Percentiles rank a stretch among this genome's conserved stretches.
phyloP scores from a whole-genome alignment of 1,140 invertebrate genomes.

The Listronotus bonariensis region DNA sequence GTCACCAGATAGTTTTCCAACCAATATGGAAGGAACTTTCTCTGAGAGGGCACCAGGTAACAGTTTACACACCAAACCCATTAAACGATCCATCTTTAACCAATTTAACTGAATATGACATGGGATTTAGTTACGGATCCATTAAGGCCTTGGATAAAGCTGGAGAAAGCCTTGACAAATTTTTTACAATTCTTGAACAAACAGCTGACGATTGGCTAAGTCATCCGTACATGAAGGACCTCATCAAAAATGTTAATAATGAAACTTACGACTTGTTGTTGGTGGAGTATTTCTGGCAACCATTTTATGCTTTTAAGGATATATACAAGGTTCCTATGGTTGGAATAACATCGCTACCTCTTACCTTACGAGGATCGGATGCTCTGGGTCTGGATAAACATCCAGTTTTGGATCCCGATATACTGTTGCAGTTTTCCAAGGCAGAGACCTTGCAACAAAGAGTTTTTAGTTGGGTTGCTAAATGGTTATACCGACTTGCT shows the following conservation, averaged over 20 bases:
- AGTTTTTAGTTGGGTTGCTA: slow-evolving; percentile 19
- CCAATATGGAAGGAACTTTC: slow-evolving; percentile 51
- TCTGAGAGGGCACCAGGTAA: slow-evolving; percentile 43
- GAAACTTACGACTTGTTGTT: slow-evolving; percentile 33
- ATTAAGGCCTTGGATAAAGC: slow-evolving; percentile 8
- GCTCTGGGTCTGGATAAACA: slow-evolving; percentile 35
- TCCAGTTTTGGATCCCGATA: slow-evolving; percentile 36
- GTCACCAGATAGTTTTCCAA: slow-evolving; percentile 57
- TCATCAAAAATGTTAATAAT: slow-evolving; percentile 32
- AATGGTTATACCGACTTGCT: slow-evolving; percentile 1
- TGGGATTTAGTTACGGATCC: slow-evolving; percentile 25
- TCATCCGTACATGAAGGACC: slow-evolving; percentile 26
- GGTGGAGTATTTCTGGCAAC: slow-evolving; percentile 30
- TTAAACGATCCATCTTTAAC: slow-evolving; percentile 37
- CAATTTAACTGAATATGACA: slow-evolving; percentile 44
- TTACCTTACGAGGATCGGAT: slow-evolving; percentile 3
- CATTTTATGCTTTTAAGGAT: slow-evolving; percentile 35
- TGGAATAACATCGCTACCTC: slow-evolving; percentile 32
- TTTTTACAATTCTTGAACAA: slow-evolving; percentile 4
- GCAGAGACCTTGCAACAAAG: slow-evolving; percentile 29
- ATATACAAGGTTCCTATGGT: slow-evolving; percentile 39
- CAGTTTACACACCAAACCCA: slow-evolving; percentile 40
- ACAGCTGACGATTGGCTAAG: slow-evolving; percentile 12
- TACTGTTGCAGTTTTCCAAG: slow-evolving; percentile 15
- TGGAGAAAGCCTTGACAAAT: slow-evolving; percentile 8